Base-by-base conservation (phyloP, 1,140 invertebrate species). In the Ephestia elutella region DNA sequence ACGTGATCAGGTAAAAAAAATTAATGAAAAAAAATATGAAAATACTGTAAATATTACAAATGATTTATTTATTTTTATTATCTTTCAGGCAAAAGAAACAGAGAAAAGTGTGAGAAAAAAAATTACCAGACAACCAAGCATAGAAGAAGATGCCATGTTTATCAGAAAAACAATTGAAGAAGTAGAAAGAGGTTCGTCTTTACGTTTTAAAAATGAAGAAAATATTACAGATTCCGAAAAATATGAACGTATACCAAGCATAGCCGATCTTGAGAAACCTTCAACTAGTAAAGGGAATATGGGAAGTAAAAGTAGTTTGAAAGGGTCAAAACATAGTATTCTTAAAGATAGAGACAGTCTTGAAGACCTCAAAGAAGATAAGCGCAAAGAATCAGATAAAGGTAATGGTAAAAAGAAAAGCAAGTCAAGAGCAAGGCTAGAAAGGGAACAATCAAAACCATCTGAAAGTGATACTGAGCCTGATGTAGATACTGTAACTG, bases 371-470 rank as follows among this genome's bases (percentile, higher is more conserved):
- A 80, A 83, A 49, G 84, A 85, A 15, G 87, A 86, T 58, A 74
- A 89, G 62, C 70, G 73, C 38, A 83, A 84, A 60, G 73, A 81
- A n/a, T n/a, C 10, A 8, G 73, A 73, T 28, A 80, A 80, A 66
- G 50, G 44, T 18, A 80, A 80, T 63, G 75, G 78, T 10, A 86
- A 86, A 32, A 77, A 82, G 63, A 86, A 86, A 70, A 65, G 65
- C 9, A 90, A 89, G 68, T 82, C 80, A 10, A 81, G 89, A 68
- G 86, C 86, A 5, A 74, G 89, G 54, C 68, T 89, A 49, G 89
- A 90, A 68, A 78, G 86, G 60, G 86, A 90, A 75, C 86, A 86
- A 59, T 90, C 89, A 1, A 86, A 89, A 55, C 89, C 88, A n/a
- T 89, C 89, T 9, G 87, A 89, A 54, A 89, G 79, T 65, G 89